Base-by-base conservation (phyloP, 2,797 vertebrate genomes). In the Macropodus opercularis region DNA sequence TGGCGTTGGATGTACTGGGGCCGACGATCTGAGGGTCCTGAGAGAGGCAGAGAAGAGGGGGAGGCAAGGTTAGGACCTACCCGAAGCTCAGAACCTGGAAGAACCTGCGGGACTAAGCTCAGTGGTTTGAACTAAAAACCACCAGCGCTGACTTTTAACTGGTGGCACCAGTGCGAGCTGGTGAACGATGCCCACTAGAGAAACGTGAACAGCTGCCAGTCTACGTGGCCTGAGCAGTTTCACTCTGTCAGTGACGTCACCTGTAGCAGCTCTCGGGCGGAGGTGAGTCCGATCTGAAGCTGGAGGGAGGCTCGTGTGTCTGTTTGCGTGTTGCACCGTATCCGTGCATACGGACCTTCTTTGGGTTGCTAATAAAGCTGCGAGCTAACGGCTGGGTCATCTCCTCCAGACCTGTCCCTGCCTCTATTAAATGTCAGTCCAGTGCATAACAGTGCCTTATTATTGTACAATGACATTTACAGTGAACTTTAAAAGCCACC, bases 401-500 rank as follows among this genome's bases (percentile, higher is more conserved):
- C 65, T 79, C 73, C 77, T 44, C 44, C 53, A 75, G 86, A 81
- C 79, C 66, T 57, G 72, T 72, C 48, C 72, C 75, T 54, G 82
- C 81, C 70, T 75, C 72, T 13, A 85, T 71, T 82, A 92, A 92
- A 93, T 93, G 92, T 91, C 92, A 93, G 75, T 83, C 76, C 52
- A 40, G 76, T 70, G 73, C 85, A 86, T 81, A 88, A 89, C 87
- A 81, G 29, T 41, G 80, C 81, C 84, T 91, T 91, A 90, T 91
- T 91, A 91, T 90, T 90, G 86, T 83, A 91, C 86, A 88, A 73
- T 93, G 92, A 91, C 92, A 93, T 93, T 93, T 92, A 84, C 69
- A 75, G 79, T 92, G 91, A 93, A 93, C 91, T 93, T 93, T 92
- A 91, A 92, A 92, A 90, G 86, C 76, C 86, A 81, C 55, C 59